Percentiles rank a stretch among this genome's conserved stretches.
phyloP scores from a whole-genome alignment of 2,113 vertebrate species.

The Aviceda subcristata region DNA sequence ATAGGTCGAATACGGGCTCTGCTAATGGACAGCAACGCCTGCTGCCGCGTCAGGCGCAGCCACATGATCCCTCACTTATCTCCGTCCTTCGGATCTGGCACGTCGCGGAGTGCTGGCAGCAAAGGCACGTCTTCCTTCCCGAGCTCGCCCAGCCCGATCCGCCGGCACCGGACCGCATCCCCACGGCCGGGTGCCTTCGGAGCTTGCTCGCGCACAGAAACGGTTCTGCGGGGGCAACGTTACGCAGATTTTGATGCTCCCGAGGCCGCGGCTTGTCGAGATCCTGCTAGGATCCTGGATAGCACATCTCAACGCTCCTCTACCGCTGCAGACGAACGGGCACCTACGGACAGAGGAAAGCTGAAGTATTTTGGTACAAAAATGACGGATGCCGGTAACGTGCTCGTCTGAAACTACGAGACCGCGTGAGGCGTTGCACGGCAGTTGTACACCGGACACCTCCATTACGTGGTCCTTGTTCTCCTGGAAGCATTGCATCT shows the following conservation, averaged over 20 bases:
- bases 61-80: neutral
- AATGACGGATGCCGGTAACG: accelerated
- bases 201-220: neutral
- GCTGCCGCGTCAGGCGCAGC: neutral
- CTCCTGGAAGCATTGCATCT: neutral
- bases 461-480: neutral
- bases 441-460: neutral
- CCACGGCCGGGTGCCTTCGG: accelerated
- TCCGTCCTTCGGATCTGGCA: neutral
- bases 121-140: neutral
- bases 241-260: neutral
- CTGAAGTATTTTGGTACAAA: neutral
- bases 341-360: neutral
- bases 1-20: accelerated
- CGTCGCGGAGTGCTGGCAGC: neutral
- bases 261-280: neutral
- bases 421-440: neutral
- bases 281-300: neutral
- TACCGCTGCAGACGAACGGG: accelerated
- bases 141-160: neutral
- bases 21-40: neutral
- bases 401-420: neutral
- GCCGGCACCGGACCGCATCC: accelerated
- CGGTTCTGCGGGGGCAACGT: too few relatives aligned
- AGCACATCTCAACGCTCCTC: neutral